A percentile compares a stretch with the other conserved stretches of the same genome.
Evolutionary conservation across 2,888 invertebrate species (phyloP).

Genomic region (Leistus spinibarbis): DNA sequence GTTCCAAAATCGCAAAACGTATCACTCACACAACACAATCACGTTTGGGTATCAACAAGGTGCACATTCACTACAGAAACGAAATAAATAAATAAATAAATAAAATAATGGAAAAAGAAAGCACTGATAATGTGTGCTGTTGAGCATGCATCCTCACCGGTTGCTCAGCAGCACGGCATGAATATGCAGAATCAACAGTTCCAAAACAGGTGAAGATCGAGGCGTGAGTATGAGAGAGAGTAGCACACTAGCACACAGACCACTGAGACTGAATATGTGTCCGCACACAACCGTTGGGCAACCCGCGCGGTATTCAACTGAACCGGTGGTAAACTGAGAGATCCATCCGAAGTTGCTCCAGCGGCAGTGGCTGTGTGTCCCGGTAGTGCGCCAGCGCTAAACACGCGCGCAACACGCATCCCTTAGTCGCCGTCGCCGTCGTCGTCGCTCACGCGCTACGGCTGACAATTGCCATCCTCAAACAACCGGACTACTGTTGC

Average conservation of each 20-base stretch:
- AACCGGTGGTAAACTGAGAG: neutral
- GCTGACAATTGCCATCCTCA: neutral
- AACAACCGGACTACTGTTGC: neutral
- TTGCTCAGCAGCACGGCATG: neutral
- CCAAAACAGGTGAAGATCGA: slow-evolving; percentile 15
- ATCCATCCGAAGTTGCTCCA: slow-evolving; percentile 2
- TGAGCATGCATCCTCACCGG: slow-evolving; percentile 22
- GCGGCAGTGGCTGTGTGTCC: slow-evolving; percentile 42
- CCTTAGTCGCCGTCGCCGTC: neutral
- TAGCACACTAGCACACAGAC: neutral
- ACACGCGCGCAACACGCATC: slow-evolving; percentile 43
- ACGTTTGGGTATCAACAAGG: neutral
- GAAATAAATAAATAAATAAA: neutral
- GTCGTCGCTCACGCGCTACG: slow-evolving; percentile 18
- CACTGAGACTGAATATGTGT: neutral
- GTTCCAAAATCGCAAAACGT: neutral
- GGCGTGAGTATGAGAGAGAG: neutral
- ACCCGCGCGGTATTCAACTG: slow-evolving; percentile 34
- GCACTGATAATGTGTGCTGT: neutral
- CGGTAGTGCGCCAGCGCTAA: slow-evolving; percentile 42
- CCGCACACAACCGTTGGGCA: slow-evolving; percentile 33
- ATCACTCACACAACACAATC: neutral
- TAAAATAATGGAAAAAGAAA: neutral
- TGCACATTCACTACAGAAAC: neutral
- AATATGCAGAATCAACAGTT: slow-evolving; percentile 42